phyloP scores from a whole-genome alignment of 1,140 invertebrate genomes.

The Drosophila virilis region DNA sequence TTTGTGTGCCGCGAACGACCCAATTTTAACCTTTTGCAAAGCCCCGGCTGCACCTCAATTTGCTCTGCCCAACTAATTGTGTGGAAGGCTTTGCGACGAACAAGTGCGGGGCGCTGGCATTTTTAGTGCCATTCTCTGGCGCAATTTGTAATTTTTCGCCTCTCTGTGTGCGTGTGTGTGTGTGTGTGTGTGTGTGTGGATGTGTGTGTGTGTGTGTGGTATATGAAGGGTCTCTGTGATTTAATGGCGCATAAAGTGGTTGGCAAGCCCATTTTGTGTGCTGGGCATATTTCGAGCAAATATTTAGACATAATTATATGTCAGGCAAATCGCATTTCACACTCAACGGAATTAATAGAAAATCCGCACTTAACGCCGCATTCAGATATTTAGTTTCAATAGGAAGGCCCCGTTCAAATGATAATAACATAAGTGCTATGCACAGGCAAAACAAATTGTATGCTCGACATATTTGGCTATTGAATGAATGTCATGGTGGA shows the following conservation, averaged over 20 bases:
- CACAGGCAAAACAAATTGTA: slow-evolving; percentile 3
- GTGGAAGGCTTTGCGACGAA: slow-evolving; percentile 56
- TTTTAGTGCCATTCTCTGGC: slow-evolving; percentile 48
- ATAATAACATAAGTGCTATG: slow-evolving; percentile 6
- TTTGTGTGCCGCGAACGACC: slow-evolving; percentile 61
- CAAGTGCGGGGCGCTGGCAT: slow-evolving; percentile 23
- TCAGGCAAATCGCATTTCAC: slow-evolving; percentile 17
- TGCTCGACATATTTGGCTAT: slow-evolving; percentile 7
- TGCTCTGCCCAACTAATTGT: slow-evolving; percentile 74
- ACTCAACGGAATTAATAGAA: slow-evolving; percentile 12
- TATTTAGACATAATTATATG: slow-evolving; percentile 55
- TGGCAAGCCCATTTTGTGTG: slow-evolving; percentile 40
- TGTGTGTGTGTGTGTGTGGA: slow-evolving; percentile 6
- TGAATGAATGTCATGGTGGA: too few species aligned
- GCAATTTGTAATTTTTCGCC: slow-evolving; percentile 48
- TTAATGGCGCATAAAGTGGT: slow-evolving; percentile 59
- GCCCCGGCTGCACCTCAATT: slow-evolving; percentile 67
- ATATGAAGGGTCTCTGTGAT: slow-evolving; percentile 43
- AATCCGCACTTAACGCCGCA: background rate
- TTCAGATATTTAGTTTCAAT: background rate
- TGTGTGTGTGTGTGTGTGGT: slow-evolving; percentile 2
- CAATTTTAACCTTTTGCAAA: slow-evolving; percentile 63
- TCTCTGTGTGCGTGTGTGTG: slow-evolving; percentile 20
- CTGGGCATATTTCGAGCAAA: slow-evolving; percentile 38
- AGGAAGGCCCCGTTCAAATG: background rate